phyloP scores from a whole-genome alignment of 2,888 invertebrate species.

The Tethea ocularis region DNA sequence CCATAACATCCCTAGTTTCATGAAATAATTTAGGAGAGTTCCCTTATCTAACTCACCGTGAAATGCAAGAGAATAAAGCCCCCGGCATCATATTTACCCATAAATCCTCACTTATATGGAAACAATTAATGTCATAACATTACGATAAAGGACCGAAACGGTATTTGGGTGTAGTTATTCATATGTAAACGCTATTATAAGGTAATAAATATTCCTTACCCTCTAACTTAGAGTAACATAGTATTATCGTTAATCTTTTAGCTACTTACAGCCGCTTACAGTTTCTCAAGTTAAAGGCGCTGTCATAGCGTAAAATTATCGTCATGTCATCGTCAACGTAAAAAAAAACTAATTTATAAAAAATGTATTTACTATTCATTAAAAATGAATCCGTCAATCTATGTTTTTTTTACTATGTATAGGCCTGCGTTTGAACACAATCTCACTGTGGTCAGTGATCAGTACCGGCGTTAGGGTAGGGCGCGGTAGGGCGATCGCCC shows the following conservation, averaged over 20 bases:
- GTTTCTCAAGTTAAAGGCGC: too few species aligned
- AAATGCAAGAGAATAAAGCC: background rate
- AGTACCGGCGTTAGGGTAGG: too few species aligned
- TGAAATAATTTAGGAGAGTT: background rate
- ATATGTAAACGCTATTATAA: background rate
- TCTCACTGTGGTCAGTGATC: too few species aligned
- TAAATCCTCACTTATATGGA: background rate
- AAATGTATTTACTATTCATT: too few species aligned
- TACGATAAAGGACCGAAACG: background rate
- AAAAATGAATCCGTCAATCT: too few species aligned
- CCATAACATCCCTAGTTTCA: too few species aligned
- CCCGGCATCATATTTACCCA: background rate
- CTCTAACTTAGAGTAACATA: background rate
- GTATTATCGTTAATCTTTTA: background rate
- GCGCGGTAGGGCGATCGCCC: too few species aligned
- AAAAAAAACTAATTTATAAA: too few species aligned
- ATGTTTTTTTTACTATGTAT: too few species aligned
- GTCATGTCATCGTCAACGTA: too few species aligned
- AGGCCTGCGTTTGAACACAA: too few species aligned
- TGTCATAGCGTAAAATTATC: too few species aligned
- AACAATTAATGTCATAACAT: conserved; percentile 4
- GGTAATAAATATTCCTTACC: background rate
- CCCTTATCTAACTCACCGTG: background rate
- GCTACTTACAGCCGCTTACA: background rate
- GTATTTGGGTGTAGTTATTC: background rate